phyloP scores from a whole-genome alignment of 2,113 vertebrate genomes.

The Dicaeum eximium region DNA sequence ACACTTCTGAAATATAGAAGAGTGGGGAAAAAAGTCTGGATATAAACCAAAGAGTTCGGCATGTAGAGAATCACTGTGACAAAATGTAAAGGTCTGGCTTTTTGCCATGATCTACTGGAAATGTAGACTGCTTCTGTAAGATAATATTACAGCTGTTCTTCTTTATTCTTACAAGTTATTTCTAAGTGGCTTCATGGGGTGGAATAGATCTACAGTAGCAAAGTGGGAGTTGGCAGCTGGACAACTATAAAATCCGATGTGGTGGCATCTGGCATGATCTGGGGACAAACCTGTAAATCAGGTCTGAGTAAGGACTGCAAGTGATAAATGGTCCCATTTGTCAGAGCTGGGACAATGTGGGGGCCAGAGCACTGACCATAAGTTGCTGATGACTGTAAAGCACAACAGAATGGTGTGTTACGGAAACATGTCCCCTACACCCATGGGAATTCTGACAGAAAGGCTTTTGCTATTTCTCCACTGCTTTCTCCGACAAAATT shows the following conservation, averaged over 20 bases:
- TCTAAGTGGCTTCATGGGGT: neutral
- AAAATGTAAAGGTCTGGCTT: neutral
- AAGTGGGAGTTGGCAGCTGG: neutral
- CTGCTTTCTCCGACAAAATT: neutral
- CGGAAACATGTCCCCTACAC: neutral
- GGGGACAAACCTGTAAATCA: neutral
- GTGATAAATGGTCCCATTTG: neutral
- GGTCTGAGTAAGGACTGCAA: neutral
- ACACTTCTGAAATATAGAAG: constrained; percentile 61
- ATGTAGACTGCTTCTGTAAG: neutral
- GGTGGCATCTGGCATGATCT: neutral
- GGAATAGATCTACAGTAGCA: neutral
- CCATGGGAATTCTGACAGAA: neutral
- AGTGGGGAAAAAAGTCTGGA: neutral
- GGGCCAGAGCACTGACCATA: neutral
- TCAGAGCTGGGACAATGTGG: neutral
- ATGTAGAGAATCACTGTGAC: neutral
- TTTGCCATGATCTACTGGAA: neutral
- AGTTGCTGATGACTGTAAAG: neutral
- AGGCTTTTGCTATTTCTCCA: neutral
- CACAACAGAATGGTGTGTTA: neutral
- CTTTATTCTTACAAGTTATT: neutral
- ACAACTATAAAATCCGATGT: neutral
- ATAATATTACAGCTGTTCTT: neutral
- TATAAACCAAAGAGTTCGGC: neutral